phyloP scores from a whole-genome alignment of 2,113 vertebrate species.

The Myrmecophaga tridactyla region DNA sequence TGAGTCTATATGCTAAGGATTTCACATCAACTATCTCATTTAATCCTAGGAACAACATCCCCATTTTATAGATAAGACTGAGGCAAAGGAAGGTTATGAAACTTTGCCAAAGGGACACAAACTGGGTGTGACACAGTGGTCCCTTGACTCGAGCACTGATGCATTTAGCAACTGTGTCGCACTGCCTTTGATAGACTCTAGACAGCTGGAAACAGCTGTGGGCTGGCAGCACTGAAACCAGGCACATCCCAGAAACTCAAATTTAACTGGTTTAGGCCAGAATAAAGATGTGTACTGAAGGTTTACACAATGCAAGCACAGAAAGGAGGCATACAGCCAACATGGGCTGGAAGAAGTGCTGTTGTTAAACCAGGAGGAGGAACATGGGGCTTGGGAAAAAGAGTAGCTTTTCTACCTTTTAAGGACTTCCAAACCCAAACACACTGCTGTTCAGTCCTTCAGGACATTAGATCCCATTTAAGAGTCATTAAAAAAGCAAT shows the following conservation, averaged over 20 bases:
- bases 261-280: background rate
- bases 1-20: background rate
- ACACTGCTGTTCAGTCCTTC: background rate
- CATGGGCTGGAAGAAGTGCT: background rate
- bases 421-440: background rate
- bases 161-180: background rate
- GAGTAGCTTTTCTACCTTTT: background rate
- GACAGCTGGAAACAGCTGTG: background rate
- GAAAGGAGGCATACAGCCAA: background rate
- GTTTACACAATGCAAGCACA: background rate
- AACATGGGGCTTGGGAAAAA: background rate
- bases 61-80: background rate
- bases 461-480: background rate
- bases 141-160: background rate
- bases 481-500: background rate
- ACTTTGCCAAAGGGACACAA: background rate
- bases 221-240: background rate
- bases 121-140: background rate
- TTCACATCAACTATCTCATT: background rate
- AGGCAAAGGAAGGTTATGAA: conserved; percentile 2
- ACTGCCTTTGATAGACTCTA: background rate
- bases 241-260: background rate
- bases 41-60: background rate
- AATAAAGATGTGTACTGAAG: background rate
- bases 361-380: background rate